A percentile compares a stretch with the other conserved stretches of the same genome.
Conservation (phyloP, 2,113 vertebrate genomes). For the Aix galericulata region DNA sequence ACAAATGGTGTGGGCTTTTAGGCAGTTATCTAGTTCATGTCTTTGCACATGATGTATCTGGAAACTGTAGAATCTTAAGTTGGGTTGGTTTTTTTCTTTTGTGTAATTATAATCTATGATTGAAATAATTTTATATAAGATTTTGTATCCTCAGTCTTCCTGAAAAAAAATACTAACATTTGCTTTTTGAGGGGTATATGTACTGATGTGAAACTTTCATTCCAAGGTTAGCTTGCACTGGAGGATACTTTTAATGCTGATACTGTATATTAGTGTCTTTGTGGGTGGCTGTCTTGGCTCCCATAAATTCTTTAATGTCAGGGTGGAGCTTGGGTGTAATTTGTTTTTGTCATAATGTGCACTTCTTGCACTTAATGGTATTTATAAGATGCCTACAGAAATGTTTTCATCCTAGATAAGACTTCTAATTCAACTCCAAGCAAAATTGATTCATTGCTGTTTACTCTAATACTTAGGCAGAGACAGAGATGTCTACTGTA, state of each 20-base stretch:
- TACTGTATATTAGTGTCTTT: slow-evolving; percentile 27
- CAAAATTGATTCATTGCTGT: slow-evolving; percentile 8
- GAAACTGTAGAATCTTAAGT: neutral
- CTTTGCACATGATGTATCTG: neutral
- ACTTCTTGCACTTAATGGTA: slow-evolving; percentile 61
- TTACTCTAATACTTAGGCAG: neutral
- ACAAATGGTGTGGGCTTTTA: neutral
- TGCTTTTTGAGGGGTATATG: neutral
- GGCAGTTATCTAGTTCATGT: neutral
- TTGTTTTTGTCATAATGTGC: slow-evolving; percentile 69
- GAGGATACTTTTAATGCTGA: neutral
- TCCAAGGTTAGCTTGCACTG: neutral
- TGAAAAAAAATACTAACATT: neutral
- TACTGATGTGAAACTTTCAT: neutral
- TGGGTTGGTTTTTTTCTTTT: neutral
- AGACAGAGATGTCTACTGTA: neutral
- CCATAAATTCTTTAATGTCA: slow-evolving; percentile 64
- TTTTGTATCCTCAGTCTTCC: neutral
- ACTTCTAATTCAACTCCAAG: slow-evolving; percentile 24
- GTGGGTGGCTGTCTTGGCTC: slow-evolving; percentile 64
- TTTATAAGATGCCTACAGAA: slow-evolving; percentile 67
- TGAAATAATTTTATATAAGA: neutral
- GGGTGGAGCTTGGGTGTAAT: slow-evolving; percentile 66
- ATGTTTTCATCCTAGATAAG: slow-evolving; percentile 60
- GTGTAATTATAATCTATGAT: neutral